A percentile compares a stretch with the other conserved stretches of the same genome.
phyloP scores from a whole-genome alignment of 1,140 invertebrate genomes.

The Zaprionus gabonicus region DNA sequence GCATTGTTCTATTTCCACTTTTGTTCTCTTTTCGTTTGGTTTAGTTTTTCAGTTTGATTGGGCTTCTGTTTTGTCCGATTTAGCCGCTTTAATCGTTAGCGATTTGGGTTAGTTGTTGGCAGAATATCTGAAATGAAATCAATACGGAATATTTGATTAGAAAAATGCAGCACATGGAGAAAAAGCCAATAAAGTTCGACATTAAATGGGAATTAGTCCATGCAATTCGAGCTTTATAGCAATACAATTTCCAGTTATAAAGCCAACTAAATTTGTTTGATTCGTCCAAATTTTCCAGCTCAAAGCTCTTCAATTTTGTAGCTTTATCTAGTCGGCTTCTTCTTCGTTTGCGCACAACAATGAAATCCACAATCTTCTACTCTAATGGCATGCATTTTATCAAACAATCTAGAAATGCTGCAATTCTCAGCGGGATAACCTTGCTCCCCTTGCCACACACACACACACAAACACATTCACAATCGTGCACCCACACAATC shows the following conservation, averaged over 20 bases:
- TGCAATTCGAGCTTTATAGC: background rate
- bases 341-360: constrained; percentile 8
- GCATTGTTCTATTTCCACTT: constrained; percentile 37
- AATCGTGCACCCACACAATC: constrained; percentile 5
- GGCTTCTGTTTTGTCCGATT: background rate
- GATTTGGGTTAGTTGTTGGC: constrained; percentile 19
- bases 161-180: background rate
- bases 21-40: constrained; percentile 26
- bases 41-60: constrained; percentile 17
- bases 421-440: constrained; percentile 45
- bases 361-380: constrained; percentile 18
- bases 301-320: constrained; percentile 9
- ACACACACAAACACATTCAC: background rate
- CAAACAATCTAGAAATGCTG: constrained; percentile 39
- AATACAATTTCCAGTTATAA: background rate
- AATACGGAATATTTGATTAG: constrained; percentile 5
- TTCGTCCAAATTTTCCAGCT: background rate
- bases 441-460: constrained; percentile 38
- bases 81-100: background rate
- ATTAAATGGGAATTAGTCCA: background rate
- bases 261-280: background rate
- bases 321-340: background rate
- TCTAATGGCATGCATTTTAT: constrained; percentile 39
- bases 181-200: background rate
- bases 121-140: constrained; percentile 13